Evolutionary conservation across 2,797 vertebrate genomes (phyloP).

Genomic region (Rhynchonycteris naso): DNA sequence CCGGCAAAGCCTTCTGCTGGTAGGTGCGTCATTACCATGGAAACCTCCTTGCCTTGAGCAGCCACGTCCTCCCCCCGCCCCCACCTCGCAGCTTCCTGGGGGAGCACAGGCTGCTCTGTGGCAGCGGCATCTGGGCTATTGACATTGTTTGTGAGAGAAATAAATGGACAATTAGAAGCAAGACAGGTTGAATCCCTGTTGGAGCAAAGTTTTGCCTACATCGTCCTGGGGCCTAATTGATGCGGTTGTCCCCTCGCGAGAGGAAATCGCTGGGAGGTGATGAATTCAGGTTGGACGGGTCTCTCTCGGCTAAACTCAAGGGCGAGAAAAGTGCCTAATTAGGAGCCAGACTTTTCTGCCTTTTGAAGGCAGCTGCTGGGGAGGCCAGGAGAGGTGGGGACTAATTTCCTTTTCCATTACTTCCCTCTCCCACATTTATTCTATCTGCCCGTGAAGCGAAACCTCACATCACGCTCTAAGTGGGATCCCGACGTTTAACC

Average conservation of each 20-base stretch:
- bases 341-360: conserved; percentile 24
- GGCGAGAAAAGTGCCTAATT: conserved; percentile 59
- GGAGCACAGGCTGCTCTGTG: not conserved
- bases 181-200: conserved; percentile 67
- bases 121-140: conserved; percentile 45
- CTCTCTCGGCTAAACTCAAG: conserved; percentile 56
- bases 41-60: conserved; percentile 59
- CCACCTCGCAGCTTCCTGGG: not conserved
- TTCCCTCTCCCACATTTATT: not conserved
- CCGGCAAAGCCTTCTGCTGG: conserved; percentile 42
- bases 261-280: conserved; percentile 75
- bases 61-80: not conserved
- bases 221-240: conserved; percentile 69
- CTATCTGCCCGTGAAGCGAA: not conserved
- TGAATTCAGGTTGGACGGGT: conserved; percentile 65
- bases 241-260: conserved; percentile 8
- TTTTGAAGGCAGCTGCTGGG: conserved; percentile 31
- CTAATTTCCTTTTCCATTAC: not conserved
- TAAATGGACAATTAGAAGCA: conserved; percentile 78
- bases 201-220: conserved; percentile 67
- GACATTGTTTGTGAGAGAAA: conserved; percentile 71
- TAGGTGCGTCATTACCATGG: conserved; percentile 61
- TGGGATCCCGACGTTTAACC: not conserved
- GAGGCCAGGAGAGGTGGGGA: not conserved
- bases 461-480: not conserved